These are phyloP conservation scores for Yponomeuta malinellus DNA, from an alignment of 2,888 invertebrate species.

Conservation along the genomic window DNA sequence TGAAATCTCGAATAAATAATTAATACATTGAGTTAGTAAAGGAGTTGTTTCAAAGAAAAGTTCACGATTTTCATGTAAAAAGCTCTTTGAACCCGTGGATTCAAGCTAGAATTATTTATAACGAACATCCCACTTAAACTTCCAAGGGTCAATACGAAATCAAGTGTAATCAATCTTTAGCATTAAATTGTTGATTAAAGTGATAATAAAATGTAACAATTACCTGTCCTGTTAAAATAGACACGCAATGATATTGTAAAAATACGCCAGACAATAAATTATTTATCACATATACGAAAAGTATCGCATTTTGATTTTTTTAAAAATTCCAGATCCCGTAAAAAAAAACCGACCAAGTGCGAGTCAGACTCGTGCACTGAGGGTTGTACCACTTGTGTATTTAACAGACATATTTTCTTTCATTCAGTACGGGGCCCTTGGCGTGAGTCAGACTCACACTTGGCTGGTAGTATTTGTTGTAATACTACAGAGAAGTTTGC, in stretches of 20 bases:
- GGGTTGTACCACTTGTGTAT: too few species aligned
- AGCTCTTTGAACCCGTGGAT: neutral
- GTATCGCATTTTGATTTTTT: slow-evolving; percentile 13
- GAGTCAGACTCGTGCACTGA: too few species aligned
- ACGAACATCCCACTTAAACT: neutral
- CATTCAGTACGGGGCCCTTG: too few species aligned
- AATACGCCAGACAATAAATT: slow-evolving; percentile 77
- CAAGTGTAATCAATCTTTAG: slow-evolving; percentile 11
- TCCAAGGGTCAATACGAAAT: neutral
- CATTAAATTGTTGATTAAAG: slow-evolving; percentile 26
- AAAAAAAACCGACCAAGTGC: too few species aligned
- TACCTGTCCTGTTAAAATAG: slow-evolving; percentile 46
- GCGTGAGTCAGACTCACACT: too few species aligned
- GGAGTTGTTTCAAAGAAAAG: too few species aligned
- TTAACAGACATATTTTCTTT: too few species aligned
- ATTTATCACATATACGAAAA: slow-evolving; percentile 70
- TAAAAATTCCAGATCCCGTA: neutral
- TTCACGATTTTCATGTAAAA: slow-evolving; percentile 1
- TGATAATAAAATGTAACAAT: slow-evolving; percentile 42
- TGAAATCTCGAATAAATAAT: slow-evolving; percentile 7
- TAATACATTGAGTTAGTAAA: neutral
- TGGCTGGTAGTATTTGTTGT: too few species aligned
- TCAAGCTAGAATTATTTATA: neutral
- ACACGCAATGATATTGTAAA: slow-evolving; percentile 73
- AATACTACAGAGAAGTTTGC: too few species aligned